These are phyloP conservation scores for Eugnorisma glareosa DNA, from an alignment of 2,888 invertebrate genomes.

Conservation along the genomic window DNA sequence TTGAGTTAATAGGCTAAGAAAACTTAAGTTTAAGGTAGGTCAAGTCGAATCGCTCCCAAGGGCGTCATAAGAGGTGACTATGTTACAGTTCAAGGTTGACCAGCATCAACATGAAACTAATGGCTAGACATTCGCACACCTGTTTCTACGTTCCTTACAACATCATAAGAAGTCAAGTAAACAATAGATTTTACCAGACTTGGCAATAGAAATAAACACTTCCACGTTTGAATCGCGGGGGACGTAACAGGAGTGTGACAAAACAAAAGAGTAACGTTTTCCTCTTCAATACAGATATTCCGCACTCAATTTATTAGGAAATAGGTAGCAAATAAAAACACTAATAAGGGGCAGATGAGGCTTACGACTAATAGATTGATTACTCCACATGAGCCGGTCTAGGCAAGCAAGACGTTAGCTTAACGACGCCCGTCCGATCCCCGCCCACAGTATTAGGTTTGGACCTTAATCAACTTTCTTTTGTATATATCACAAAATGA, in stretches of 20 bases:
- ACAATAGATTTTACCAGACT: conserved; percentile 7
- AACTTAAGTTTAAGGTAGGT: conserved; percentile 16
- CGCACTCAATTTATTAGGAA: conserved; percentile 34
- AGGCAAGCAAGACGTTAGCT: conserved; percentile 66
- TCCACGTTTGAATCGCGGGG: neutral
- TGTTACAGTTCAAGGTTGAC: conserved; percentile 13
- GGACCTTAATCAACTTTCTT: conserved; percentile 62
- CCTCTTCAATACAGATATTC: conserved; percentile 21
- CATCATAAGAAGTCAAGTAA: neutral
- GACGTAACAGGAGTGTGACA: neutral
- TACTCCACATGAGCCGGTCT: conserved; percentile 63
- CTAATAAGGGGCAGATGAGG: conserved; percentile 64
- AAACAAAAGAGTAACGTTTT: conserved; percentile 13
- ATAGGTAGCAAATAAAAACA: conserved; percentile 65
- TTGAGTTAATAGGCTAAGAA: conserved; percentile 3
- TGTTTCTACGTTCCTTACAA: neutral
- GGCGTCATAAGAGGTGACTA: neutral
- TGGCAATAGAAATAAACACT: neutral
- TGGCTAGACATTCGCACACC: neutral
- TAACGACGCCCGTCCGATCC: conserved; percentile 61
- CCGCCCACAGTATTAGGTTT: conserved; percentile 55
- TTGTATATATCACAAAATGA: conserved; percentile 55
- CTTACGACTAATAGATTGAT: conserved; percentile 72
- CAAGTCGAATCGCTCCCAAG: conserved; percentile 18
- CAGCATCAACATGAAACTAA: neutral